Percentiles rank a stretch among this genome's conserved stretches.
Conservation (phyloP, 1,140 invertebrate species). For the Trichomalopsis sarcophagae region DNA sequence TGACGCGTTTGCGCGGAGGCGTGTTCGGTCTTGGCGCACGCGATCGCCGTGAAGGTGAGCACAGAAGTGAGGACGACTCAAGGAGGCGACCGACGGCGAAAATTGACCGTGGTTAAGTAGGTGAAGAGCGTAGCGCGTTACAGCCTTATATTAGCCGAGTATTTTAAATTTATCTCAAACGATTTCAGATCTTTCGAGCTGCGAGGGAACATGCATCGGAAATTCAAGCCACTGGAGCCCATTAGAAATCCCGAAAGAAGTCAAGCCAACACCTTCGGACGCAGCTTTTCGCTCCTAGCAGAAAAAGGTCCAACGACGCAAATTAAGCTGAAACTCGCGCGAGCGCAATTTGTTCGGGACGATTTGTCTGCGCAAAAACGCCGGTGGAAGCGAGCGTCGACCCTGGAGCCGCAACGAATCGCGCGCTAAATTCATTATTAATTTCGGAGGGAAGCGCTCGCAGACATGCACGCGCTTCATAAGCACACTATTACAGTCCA, state of each 20-base stretch:
- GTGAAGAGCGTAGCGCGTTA: neutral
- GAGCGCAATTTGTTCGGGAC: slow-evolving; percentile 26
- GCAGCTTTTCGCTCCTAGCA: too few relatives aligned
- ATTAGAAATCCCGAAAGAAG: too few relatives aligned
- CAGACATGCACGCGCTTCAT: neutral
- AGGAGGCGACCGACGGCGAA: neutral
- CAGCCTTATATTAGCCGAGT: neutral
- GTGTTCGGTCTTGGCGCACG: neutral
- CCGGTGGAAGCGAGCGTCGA: neutral
- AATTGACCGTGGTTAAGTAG: neutral
- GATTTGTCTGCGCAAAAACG: slow-evolving; percentile 17
- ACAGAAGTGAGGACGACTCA: neutral
- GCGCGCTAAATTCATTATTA: slow-evolving; percentile 14
- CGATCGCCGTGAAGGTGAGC: neutral
- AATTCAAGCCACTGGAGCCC: too few relatives aligned
- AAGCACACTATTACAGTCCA: neutral
- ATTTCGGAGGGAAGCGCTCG: neutral
- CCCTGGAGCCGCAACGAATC: neutral
- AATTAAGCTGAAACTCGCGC: neutral
- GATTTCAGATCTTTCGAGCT: too few relatives aligned
- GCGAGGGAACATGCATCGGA: too few relatives aligned
- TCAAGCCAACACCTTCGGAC: too few relatives aligned
- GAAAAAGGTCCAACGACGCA: neutral
- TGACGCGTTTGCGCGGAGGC: neutral
- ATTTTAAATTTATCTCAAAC: neutral